Percentiles rank a stretch among this genome's conserved stretches.
Evolutionary conservation across 2,113 vertebrate genomes (phyloP).

Genomic region (Mustelus asterias): DNA sequence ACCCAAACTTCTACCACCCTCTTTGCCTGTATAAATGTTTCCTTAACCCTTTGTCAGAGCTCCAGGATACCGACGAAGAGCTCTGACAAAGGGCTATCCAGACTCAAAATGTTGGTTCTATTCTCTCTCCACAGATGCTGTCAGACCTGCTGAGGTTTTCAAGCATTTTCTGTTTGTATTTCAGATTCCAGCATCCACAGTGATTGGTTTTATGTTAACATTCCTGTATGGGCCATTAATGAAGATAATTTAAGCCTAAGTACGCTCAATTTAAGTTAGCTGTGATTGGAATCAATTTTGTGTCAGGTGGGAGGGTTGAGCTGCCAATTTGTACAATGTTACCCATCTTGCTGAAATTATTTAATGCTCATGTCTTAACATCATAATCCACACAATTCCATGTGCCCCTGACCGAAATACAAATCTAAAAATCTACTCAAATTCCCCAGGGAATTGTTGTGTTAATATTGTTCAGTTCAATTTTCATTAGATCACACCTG

Average conservation of each 20-base stretch:
- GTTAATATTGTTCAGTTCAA: not conserved
- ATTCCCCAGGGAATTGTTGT: conserved; percentile 13
- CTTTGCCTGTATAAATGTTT: no score
- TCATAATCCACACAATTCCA: not conserved
- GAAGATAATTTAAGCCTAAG: not conserved
- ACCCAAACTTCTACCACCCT: no score
- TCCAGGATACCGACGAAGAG: no score
- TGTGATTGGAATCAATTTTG: not conserved
- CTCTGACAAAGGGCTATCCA: no score
- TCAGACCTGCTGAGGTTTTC: no score
- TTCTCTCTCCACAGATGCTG: no score
- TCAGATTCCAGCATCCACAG: no score
- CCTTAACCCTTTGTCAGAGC: no score
- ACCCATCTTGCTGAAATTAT: not conserved
- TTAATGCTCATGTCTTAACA: not conserved
- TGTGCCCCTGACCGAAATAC: not conserved
- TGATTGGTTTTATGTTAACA: no score
- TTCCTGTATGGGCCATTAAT: no score
- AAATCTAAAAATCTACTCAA: not conserved
- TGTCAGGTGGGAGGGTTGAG: not conserved
- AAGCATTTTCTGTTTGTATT: no score
- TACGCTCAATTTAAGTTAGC: not conserved
- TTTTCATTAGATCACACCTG: not conserved
- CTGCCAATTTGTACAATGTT: not conserved
- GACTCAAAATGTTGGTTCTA: no score